Evolutionary conservation across 1,140 invertebrate genomes (phyloP), one percentile per base, ranked within the genome.

Genomic region (Hestina assimilis): DNA sequence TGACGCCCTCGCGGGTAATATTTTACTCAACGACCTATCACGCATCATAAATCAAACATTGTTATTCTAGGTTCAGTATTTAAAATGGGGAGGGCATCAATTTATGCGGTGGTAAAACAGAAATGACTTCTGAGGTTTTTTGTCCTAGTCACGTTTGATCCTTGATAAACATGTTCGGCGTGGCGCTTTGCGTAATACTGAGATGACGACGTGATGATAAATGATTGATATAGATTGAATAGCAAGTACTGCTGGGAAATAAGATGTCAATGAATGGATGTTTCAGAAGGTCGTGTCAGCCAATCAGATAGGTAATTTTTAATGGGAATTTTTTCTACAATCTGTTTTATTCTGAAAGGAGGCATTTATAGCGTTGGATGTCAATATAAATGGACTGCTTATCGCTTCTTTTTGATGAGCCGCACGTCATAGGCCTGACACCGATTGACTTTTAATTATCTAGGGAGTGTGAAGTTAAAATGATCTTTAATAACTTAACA

Each of bases 1-100:
- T 61, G 86, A 68, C 31, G 56, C 48, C 91, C 91, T 42, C 91
- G 89, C 51, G 47, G 48, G 61, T 62, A 75, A 75, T 58, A 79
- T 80, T 75, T 76, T 77, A 75, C 68, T 78, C 73, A 79, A 69
- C 69, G 62, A 66, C 60, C 67, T 75, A 75, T 83, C 70, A 66
- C 52, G 69, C 35, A 26, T 67, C 78, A 75, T 83, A 81, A 81
- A 83, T 81, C 80, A 81, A 75, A 80, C 66, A 77, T 75, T 74
- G 66, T 72, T 70, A 58, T 59, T 47, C 56, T 56, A 60, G 55
- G 57, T 53, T 56, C 53, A 59, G 60, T 62, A 63, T 67, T 71
- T 68, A 72, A 73, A 72, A 56, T 61, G 46, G 78, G 75, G 77
- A 72, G 71, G 60, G 40, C 61, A 60, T 67, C 71, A 75, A 79